These are phyloP conservation scores for Megaustenia siamemsis DNA, from an alignment of 2,888 invertebrate species.

Conservation along the genomic window DNA sequence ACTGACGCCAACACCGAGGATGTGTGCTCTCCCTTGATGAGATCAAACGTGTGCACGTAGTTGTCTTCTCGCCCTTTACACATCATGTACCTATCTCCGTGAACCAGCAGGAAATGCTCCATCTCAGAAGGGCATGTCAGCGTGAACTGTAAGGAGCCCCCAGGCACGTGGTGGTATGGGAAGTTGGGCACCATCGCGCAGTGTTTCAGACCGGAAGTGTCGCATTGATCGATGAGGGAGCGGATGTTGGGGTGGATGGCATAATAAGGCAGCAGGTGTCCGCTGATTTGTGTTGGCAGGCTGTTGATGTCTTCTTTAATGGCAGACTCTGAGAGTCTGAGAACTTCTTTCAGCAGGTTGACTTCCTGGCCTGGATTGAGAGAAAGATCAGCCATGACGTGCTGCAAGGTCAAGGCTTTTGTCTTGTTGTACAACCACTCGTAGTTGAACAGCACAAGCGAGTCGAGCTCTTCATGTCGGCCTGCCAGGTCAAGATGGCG, in stretches of 20 bases:
- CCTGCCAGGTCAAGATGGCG: conserved; percentile 75
- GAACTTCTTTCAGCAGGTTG: conserved; percentile 66
- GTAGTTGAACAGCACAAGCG: conserved; percentile 76
- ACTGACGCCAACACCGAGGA: conserved; percentile 72
- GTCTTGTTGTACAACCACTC: conserved; percentile 79
- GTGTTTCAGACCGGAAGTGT: conserved; percentile 72
- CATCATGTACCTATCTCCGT: conserved; percentile 67
- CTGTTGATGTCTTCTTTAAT: conserved; percentile 74
- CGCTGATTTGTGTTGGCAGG: conserved; percentile 77
- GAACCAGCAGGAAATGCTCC: conserved; percentile 66
- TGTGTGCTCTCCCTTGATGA: conserved; percentile 71
- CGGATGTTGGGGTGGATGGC: conserved; percentile 73
- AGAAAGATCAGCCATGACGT: conserved; percentile 75
- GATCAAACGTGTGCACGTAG: conserved; percentile 70
- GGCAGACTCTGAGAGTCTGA: conserved; percentile 71
- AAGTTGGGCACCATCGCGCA: conserved; percentile 77
- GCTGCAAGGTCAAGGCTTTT: conserved; percentile 75
- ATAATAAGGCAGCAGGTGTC: conserved; percentile 77
- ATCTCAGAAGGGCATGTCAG: conserved; percentile 63
- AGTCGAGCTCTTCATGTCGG: conserved; percentile 75
- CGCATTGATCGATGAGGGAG: conserved; percentile 76
- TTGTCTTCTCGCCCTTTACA: conserved; percentile 70
- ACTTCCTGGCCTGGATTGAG: conserved; percentile 76
- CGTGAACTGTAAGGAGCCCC: conserved; percentile 74
- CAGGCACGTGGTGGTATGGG: conserved; percentile 76